Conservation (phyloP, 1,140 invertebrate species). For the Scaptomyza pallida region DNA sequence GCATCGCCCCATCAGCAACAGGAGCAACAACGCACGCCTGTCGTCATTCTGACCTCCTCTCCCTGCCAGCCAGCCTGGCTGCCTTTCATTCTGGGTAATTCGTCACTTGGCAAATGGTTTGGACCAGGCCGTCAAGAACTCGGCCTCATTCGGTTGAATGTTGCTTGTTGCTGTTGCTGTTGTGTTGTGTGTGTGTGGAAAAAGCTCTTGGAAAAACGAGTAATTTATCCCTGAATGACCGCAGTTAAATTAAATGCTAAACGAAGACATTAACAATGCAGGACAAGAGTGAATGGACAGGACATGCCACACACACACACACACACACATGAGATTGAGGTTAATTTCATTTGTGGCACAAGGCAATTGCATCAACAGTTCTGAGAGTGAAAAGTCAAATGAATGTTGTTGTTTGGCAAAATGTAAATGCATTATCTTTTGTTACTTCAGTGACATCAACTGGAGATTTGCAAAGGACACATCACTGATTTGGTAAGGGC, state of each 20-base stretch:
- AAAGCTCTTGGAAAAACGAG: constrained; percentile 38
- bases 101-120: constrained; percentile 40
- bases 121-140: constrained; percentile 5
- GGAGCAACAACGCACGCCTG: constrained; percentile 35
- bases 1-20: constrained; percentile 42
- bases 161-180: too few relatives aligned
- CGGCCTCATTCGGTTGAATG: constrained; percentile 6
- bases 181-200: constrained; percentile 23
- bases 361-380: constrained; percentile 29
- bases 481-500: background rate
- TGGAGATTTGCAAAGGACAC: background rate
- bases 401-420: background rate
- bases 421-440: background rate
- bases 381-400: constrained; percentile 2
- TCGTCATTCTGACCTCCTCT: constrained; percentile 19
- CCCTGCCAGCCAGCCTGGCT: background rate
- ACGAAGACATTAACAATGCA: constrained; percentile 61
- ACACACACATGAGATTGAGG: constrained; percentile 18
- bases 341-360: constrained; percentile 27
- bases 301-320: constrained; percentile 8
- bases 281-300: constrained; percentile 11
- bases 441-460: background rate
- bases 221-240: constrained; percentile 49
- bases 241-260: constrained; percentile 70
- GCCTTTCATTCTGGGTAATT: constrained; percentile 42